Evolutionary conservation across 2,113 vertebrate genomes (phyloP), one percentile per base, ranked within the genome.

Genomic region (Colinus virginianus): DNA sequence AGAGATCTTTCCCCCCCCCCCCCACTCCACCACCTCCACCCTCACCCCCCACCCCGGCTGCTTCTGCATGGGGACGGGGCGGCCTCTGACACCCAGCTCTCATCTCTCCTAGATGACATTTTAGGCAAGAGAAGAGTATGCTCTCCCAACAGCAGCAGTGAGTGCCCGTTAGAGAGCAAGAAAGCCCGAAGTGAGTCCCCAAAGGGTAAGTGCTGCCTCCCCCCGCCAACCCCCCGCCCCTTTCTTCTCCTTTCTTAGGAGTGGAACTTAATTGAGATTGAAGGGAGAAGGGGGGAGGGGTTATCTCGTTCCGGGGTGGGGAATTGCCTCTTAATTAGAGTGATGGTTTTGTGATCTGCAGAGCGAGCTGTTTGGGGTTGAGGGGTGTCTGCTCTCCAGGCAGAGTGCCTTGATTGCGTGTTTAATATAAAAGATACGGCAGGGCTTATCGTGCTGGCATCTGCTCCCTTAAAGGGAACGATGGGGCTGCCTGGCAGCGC

Each of bases 91-190:
- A 56, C 96, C 95, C 70, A 67, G 94, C 68, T 91, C 32, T 91
- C 84, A 81, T 92, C 95, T 88, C 95, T 93, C 90, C 87, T 96
- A 99, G 99, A 99, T 98, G 98, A 98, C 87, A 98, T 98, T 98
- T 96, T 99, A 98, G 98, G 98, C 95, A 99, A 99, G 97, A 98
- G 98, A 94, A 98, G 98, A 98, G 98, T 98, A 97, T 98, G 98
- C 96, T 98, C 98, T 93, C 98, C 99, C 77, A 98, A 97, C 98
- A 98, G 98, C 98, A 99, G 98, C 98, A 99, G 98, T 90, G 98
- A 99, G 96, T 99, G 98, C 97, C 98, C 98, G 83, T 98, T 98
- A 48, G 98, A 99, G 90, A 98, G 97, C 98, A 99, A 99, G 98
- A 99, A 99, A 97, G 98, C 98, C 93, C 98, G 98, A 87, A 99